A percentile compares a stretch with the other conserved stretches of the same genome.
Evolutionary conservation across 2,797 vertebrate species (phyloP).

Genomic region (Anniella stebbinsi): DNA sequence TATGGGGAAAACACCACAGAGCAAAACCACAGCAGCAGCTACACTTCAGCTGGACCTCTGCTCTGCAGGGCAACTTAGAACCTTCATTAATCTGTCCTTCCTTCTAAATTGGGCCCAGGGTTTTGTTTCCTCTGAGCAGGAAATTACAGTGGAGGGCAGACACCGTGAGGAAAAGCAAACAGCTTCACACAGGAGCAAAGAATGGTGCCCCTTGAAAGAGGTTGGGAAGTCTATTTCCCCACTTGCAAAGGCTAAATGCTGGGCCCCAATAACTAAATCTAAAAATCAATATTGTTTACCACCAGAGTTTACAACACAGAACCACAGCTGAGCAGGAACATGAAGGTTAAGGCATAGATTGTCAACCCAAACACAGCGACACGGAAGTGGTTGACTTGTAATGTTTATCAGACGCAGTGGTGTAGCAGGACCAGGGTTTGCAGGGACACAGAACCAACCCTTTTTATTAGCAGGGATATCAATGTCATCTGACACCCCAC

Average conservation of each 20-base stretch:
- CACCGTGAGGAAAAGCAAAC: background rate
- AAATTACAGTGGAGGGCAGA: background rate
- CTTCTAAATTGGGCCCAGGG: background rate
- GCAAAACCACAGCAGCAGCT: background rate
- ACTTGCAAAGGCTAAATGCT: background rate
- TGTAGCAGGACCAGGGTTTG: too few species aligned
- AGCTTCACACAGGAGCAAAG: background rate
- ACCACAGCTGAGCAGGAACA: too few species aligned
- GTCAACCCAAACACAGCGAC: too few species aligned
- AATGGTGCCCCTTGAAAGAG: background rate
- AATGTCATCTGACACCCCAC: too few species aligned
- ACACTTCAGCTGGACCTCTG: too few species aligned
- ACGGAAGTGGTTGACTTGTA: too few species aligned
- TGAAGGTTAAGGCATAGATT: too few species aligned
- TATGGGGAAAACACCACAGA: background rate
- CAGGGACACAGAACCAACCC: too few species aligned
- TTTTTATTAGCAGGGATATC: too few species aligned
- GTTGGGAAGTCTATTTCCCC: background rate
- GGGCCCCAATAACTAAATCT: too few species aligned
- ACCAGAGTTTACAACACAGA: background rate
- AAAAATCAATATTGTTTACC: too few species aligned
- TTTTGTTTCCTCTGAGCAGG: background rate
- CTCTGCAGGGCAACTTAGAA: background rate
- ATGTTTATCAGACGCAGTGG: too few species aligned
- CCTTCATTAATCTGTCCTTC: background rate